phyloP scores from a whole-genome alignment of 2,797 vertebrate genomes.

The Dryobates pubescens region DNA sequence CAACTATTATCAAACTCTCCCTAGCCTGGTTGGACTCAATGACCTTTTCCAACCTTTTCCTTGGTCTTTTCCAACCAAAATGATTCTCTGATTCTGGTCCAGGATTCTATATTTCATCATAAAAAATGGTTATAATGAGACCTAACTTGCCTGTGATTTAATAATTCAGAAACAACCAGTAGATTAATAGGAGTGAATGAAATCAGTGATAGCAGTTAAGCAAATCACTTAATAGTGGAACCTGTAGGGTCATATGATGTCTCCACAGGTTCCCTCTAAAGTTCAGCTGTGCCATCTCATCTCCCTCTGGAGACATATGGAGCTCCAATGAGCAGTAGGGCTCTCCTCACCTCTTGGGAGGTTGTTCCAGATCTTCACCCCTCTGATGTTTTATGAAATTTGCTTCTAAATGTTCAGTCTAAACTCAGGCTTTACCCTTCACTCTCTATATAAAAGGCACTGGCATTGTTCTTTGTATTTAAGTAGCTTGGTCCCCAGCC shows the following conservation, averaged over 20 bases:
- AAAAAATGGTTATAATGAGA: not conserved
- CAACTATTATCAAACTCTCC: too few relatives aligned
- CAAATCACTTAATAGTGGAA: not conserved
- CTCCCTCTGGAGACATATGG: accelerated
- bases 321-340: not conserved
- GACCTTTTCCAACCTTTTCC: too few relatives aligned
- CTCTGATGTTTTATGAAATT: not conserved
- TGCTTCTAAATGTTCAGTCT: not conserved
- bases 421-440: not conserved
- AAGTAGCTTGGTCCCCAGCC: not conserved
- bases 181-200: not conserved
- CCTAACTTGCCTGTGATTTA: not conserved
- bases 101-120: not conserved
- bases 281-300: not conserved
- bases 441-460: not conserved
- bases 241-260: accelerated
- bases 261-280: not conserved
- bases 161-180: not conserved
- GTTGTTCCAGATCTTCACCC: not conserved
- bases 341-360: not conserved
- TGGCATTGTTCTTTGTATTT: not conserved
- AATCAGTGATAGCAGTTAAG: not conserved
- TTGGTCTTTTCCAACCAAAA: too few relatives aligned
- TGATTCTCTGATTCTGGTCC: too few relatives aligned
- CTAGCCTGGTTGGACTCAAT: too few relatives aligned